These are phyloP conservation scores for Eristalinus aeneus DNA, from an alignment of 2,888 invertebrate genomes.

Conservation along the genomic window DNA sequence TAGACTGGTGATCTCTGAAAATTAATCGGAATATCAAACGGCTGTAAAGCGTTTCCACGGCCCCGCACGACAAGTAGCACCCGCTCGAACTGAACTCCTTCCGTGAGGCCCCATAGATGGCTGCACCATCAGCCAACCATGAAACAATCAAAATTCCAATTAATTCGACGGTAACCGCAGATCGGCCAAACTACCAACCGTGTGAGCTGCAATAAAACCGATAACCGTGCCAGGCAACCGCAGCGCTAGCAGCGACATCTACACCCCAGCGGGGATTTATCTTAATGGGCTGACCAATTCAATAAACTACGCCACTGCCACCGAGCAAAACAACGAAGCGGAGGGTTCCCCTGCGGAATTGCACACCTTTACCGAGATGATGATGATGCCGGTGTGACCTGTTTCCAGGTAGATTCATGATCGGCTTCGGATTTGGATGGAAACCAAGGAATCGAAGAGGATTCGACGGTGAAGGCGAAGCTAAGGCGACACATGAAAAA, in stretches of 20 bases:
- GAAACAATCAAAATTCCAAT: conserved; percentile 54
- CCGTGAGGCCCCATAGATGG: conserved; percentile 7
- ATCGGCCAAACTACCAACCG: conserved; percentile 14
- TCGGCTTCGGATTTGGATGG: background rate
- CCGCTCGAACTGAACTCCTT: conserved; percentile 27
- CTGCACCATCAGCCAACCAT: background rate
- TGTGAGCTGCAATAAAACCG: conserved; percentile 49
- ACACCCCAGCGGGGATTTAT: conserved; percentile 51
- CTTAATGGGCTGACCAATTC: conserved; percentile 62
- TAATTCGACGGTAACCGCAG: conserved; percentile 53
- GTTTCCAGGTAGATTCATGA: conserved; percentile 47
- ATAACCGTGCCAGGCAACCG: conserved; percentile 17
- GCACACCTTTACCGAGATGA: conserved; percentile 11
- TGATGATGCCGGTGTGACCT: background rate
- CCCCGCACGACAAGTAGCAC: conserved; percentile 40
- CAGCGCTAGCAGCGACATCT: conserved; percentile 21
- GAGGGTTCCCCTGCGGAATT: conserved; percentile 19
- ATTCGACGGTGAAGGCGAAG: conserved; percentile 30
- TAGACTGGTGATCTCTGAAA: background rate
- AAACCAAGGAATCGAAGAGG: background rate
- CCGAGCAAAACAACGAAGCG: background rate
- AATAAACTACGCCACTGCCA: conserved; percentile 67
- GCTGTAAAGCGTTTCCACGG: background rate
- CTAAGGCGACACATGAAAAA: conserved; percentile 15
- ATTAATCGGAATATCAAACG: conserved; percentile 1